Percentiles rank a stretch among this genome's conserved stretches.
phyloP scores from a whole-genome alignment of 2,888 invertebrate species.

The Neoascia interrupta region DNA sequence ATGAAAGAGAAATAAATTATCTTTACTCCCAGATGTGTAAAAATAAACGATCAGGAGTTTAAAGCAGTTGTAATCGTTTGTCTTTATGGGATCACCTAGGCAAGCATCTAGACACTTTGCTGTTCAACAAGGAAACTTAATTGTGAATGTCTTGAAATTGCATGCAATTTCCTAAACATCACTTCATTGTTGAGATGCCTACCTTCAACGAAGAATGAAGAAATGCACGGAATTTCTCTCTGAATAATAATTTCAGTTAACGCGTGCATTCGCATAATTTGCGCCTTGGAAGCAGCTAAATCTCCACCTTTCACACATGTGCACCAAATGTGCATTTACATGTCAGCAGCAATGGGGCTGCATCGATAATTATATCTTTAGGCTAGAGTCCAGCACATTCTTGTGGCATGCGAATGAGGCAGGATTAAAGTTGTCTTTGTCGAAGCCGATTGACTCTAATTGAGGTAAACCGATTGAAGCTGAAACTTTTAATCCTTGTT shows the following conservation, averaged over 20 bases:
- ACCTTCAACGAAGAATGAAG: neutral
- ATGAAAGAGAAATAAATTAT: constrained; percentile 9
- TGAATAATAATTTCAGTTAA: neutral
- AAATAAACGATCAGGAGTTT: constrained; percentile 1
- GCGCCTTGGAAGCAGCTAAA: neutral
- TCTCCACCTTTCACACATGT: neutral
- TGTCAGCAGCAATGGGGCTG: neutral
- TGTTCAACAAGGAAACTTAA: neutral
- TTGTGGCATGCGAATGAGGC: no score
- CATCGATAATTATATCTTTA: no score
- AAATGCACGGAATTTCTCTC: neutral
- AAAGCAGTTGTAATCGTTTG: neutral
- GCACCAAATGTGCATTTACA: neutral
- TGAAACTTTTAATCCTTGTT: no score
- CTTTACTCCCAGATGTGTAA: neutral
- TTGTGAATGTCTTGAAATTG: neutral
- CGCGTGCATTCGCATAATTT: constrained; percentile 12
- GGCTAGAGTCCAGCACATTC: no score
- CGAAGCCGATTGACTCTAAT: no score
- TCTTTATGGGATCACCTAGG: constrained; percentile 8
- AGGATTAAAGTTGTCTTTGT: no score
- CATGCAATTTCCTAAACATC: neutral
- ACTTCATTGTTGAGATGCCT: neutral
- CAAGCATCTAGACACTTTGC: constrained; percentile 2
- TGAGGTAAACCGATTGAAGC: no score